Evolutionary conservation across 2,113 vertebrate species (phyloP), one percentile per base, ranked within the genome.

Genomic region (Chelonoidis abingdonii): DNA sequence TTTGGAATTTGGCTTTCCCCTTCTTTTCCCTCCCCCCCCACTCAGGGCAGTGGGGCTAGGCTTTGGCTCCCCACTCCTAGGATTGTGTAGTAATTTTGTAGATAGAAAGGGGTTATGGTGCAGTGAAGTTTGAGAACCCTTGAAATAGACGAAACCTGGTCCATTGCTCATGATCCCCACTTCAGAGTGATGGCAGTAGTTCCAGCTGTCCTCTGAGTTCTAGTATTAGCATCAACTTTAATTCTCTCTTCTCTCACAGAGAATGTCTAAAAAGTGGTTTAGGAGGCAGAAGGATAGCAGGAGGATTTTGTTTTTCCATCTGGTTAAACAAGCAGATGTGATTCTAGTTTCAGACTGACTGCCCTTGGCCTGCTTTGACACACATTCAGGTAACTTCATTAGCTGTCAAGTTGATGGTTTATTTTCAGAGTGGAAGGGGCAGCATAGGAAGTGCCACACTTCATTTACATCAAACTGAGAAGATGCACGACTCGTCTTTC

Each of bases 391-490:
- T 35, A 54, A 3, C 93, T 88, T 92, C 92, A 57, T 81, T 83
- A 89, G 81, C 56, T 65, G 87, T 85, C 86, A 31, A 79, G 93
- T 89, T 84, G 27, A 54, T 4, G 49, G 25, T 53, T 94, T 59
- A 59, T 44, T 88, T 87, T 78, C n/a, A 0, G 5, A 54, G 87
- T 6, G 59, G 52, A 27, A 10, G 38, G 89, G 47, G 90, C 1
- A 16, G 52, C 2, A 17, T 44, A 2, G 81, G 6, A 17, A 29
- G 38, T 47, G 22, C 72, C 6, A 0, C 0, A 0, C 0, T 1
- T 79, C 82, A 1, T 25, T 62, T 50, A 4, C 88, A 47, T 0
- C 6, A 3, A 0, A 10, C 25, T 27, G 4, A 44, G 49, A 24
- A 12, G 59, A 89, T 53, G 89, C 41, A 53, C 80, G 65, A 69